Evolutionary conservation across 2,113 vertebrate genomes (phyloP).

Genomic region (Cettia cetti): DNA sequence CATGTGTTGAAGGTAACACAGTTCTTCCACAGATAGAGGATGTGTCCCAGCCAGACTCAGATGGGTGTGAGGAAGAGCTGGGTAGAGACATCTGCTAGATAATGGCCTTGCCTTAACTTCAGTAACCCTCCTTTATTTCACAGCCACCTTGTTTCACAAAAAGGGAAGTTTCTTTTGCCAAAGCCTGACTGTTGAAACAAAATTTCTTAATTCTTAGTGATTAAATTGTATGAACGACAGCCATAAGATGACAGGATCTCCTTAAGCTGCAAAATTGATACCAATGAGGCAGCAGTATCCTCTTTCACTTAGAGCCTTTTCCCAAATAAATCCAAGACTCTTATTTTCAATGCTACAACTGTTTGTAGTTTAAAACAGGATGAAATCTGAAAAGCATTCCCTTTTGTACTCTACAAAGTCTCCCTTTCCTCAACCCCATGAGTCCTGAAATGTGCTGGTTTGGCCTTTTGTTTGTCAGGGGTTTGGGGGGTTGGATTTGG

Average conservation of each 20-base stretch:
- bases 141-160: background rate
- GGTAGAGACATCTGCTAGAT: background rate
- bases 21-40: background rate
- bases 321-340: background rate
- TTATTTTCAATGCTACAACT: background rate
- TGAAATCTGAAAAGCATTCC: background rate
- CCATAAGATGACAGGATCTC: background rate
- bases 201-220: background rate
- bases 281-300: background rate
- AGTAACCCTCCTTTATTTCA: background rate
- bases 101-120: background rate
- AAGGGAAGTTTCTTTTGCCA: background rate
- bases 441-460: background rate
- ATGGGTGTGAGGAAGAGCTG: background rate
- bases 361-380: background rate
- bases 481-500: background rate
- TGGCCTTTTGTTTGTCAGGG: background rate
- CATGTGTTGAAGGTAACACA: background rate
- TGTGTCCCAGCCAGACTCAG: fast-evolving
- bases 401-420: background rate
- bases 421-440: background rate
- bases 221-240: background rate
- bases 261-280: background rate
- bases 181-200: background rate
- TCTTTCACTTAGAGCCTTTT: background rate